Evolutionary conservation across 1,140 invertebrate species (phyloP).

Genomic region (Pogonomyrmex barbatus): DNA sequence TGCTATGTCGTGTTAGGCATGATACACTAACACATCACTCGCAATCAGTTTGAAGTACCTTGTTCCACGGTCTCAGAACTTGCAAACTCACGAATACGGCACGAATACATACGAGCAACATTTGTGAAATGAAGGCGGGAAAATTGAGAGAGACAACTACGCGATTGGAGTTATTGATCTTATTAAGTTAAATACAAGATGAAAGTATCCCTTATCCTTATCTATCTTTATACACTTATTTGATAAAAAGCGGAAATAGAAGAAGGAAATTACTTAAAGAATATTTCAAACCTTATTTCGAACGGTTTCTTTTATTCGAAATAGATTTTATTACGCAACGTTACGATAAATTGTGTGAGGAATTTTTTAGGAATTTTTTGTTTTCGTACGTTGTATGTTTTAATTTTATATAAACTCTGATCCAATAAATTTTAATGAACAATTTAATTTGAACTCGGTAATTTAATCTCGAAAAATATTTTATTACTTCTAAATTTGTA

Average conservation of each 20-base stretch:
- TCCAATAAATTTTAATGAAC: background rate
- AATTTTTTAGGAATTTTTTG: background rate
- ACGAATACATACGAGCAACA: slow-evolving; percentile 1
- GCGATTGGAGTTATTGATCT: slow-evolving; percentile 30
- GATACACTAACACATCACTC: slow-evolving; percentile 50
- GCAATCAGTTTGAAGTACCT: slow-evolving; percentile 62
- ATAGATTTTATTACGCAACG: background rate
- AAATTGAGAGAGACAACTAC: slow-evolving; percentile 41
- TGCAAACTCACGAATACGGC: slow-evolving; percentile 26
- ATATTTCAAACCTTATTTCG: slow-evolving; percentile 6
- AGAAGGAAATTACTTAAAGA: slow-evolving; percentile 13
- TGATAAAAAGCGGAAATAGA: background rate
- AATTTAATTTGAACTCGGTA: slow-evolving; percentile 5
- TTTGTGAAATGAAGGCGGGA: slow-evolving; percentile 27
- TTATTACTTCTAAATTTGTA: slow-evolving; percentile 19
- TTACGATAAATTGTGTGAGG: background rate
- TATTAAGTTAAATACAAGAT: slow-evolving; percentile 33
- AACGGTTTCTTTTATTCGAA: background rate
- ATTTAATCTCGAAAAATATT: background rate
- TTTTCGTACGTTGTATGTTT: background rate
- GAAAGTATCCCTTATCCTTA: background rate
- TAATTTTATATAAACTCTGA: background rate
- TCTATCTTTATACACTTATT: background rate
- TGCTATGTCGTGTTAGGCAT: slow-evolving; percentile 44
- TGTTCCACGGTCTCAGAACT: slow-evolving; percentile 28